Evolutionary conservation across 2,113 vertebrate species (phyloP).

Genomic region (Tragelaphus buxtoni): DNA sequence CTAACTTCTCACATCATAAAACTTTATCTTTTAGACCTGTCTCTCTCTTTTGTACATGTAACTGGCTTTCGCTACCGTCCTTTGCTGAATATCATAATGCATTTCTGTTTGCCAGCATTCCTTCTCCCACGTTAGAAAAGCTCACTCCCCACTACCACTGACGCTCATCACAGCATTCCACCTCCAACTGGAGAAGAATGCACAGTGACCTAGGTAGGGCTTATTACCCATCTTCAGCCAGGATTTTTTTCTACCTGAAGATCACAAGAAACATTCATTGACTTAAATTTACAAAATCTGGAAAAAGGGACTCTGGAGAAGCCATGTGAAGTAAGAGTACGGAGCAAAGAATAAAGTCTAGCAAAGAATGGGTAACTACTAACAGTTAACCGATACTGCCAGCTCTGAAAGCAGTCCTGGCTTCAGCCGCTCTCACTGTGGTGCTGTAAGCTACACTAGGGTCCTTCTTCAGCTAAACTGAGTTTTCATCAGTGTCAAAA

Average conservation of each 20-base stretch:
- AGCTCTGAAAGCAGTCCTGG: background rate
- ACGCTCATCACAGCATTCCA: background rate
- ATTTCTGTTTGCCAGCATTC: background rate
- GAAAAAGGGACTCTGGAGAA: background rate
- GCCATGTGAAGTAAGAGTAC: background rate
- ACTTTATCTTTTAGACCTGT: background rate
- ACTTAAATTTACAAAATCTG: background rate
- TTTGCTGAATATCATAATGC: background rate
- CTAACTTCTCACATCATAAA: background rate
- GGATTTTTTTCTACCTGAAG: background rate
- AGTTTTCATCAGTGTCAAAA: background rate
- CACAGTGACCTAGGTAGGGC: background rate
- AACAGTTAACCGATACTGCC: background rate
- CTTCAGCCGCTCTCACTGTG: background rate
- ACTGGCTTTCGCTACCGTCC: background rate
- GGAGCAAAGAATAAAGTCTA: background rate
- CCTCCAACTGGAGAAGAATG: background rate
- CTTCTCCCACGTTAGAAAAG: background rate
- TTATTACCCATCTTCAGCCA: background rate
- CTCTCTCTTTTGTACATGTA: background rate
- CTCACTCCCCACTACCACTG: background rate
- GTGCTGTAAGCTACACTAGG: background rate
- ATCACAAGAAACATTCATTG: background rate
- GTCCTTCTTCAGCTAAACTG: background rate
- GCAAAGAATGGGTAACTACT: background rate